phyloP scores from a whole-genome alignment of 2,888 invertebrate species.

The Limnephilus lunatus region DNA sequence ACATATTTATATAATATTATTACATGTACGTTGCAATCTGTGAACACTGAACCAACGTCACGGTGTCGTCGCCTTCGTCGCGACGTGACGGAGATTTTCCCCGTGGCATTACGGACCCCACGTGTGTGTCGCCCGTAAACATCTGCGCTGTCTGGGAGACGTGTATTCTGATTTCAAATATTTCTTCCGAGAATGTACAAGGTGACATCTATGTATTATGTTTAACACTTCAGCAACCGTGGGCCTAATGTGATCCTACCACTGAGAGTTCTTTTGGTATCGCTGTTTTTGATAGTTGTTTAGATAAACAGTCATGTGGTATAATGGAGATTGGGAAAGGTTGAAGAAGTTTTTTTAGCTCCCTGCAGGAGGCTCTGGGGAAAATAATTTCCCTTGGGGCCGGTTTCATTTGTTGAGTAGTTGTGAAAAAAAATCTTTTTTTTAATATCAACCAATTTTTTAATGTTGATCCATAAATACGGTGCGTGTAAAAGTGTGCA shows the following conservation, averaged over 20 bases:
- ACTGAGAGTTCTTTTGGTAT: background rate
- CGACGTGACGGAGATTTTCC: conserved; percentile 22
- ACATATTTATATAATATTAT: background rate
- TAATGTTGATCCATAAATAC: too few species aligned
- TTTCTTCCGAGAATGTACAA: conserved; percentile 22
- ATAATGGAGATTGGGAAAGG: background rate
- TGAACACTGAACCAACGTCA: background rate
- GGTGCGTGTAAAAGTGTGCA: too few species aligned
- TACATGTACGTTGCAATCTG: conserved; percentile 29
- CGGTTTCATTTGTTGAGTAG: too few species aligned
- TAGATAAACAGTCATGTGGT: too few species aligned
- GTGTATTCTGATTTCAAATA: conserved; percentile 38
- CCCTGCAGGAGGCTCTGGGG: too few species aligned
- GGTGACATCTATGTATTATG: conserved; percentile 11
- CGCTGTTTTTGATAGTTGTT: background rate
- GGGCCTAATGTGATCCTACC: background rate
- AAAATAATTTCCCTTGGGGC: too few species aligned
- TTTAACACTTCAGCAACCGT: background rate
- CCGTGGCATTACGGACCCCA: conserved; percentile 17
- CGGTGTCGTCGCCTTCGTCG: background rate
- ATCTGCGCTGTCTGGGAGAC: conserved; percentile 30
- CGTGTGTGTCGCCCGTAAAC: conserved; percentile 13
- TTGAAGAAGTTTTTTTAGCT: too few species aligned
- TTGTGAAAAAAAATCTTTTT: too few species aligned
- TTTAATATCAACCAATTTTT: too few species aligned